These are phyloP conservation scores for Phalanger gymnotis DNA, from an alignment of 2,797 vertebrate species.

Conservation along the genomic window DNA sequence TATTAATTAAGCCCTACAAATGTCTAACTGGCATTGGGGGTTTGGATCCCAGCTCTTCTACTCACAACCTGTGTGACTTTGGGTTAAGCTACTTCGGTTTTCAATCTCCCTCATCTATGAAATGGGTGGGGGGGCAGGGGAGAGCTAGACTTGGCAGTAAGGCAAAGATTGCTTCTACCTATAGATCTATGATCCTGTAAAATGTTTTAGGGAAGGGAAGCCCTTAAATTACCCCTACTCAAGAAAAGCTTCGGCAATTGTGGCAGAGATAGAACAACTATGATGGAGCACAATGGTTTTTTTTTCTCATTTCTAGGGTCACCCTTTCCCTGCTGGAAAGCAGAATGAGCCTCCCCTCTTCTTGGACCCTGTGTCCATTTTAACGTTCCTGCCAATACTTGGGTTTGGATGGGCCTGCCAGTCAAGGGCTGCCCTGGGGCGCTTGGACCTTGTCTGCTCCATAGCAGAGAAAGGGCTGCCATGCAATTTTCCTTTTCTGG, in stretches of 20 bases:
- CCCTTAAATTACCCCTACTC: neutral
- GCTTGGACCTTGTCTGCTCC: neutral
- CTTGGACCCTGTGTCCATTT: neutral
- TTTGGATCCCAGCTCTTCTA: no score
- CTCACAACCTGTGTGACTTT: neutral
- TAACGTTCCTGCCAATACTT: neutral
- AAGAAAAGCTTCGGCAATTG: neutral
- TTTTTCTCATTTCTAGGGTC: neutral
- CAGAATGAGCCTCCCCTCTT: neutral
- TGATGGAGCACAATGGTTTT: neutral
- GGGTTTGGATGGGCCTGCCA: neutral
- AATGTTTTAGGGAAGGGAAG: neutral
- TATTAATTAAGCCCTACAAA: neutral
- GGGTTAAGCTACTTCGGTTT: neutral
- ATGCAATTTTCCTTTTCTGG: neutral
- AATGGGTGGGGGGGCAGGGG: neutral
- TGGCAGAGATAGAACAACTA: neutral
- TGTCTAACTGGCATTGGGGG: neutral
- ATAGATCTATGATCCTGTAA: neutral
- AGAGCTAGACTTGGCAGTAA: neutral
- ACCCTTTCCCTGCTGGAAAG: neutral
- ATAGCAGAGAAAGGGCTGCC: neutral
- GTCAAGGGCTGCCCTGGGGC: neutral
- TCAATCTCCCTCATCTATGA: neutral
- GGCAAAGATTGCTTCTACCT: neutral